Conservation (phyloP, 2,113 vertebrate species). For the Oenanthe melanoleuca region DNA sequence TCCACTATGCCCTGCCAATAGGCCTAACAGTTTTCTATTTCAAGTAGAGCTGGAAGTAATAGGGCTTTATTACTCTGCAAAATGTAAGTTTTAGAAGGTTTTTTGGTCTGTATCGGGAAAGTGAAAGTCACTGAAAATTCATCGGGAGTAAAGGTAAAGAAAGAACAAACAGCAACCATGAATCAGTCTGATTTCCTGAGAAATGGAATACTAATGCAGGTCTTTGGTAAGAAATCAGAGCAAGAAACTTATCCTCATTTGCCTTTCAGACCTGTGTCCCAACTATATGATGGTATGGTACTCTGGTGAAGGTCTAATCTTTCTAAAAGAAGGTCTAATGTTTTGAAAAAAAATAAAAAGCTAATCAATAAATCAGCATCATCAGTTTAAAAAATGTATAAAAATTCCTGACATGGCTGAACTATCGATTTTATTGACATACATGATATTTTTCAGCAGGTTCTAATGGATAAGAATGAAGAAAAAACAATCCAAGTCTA, state of each 20-base stretch:
- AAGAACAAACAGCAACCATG: background rate
- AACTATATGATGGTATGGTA: background rate
- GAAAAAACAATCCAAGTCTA: background rate
- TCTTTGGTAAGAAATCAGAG: background rate
- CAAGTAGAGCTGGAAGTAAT: conserved; percentile 27
- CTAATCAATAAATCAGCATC: background rate
- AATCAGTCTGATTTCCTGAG: background rate
- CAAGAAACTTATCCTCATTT: background rate
- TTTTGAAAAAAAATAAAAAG: background rate
- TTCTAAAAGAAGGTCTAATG: background rate
- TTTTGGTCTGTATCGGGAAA: background rate
- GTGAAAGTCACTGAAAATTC: background rate
- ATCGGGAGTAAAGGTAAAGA: background rate
- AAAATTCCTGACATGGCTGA: background rate
- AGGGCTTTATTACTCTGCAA: background rate
- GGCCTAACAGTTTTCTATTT: conserved; percentile 21
- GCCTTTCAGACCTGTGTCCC: background rate
- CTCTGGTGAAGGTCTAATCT: background rate
- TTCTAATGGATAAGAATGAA: conserved; percentile 3
- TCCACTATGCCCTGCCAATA: background rate
- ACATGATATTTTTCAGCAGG: background rate
- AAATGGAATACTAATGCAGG: background rate
- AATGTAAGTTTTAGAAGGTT: conserved; percentile 22
- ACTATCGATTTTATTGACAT: conserved; percentile 6
- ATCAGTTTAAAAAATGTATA: background rate